Base-by-base conservation (phyloP, 2,888 invertebrate genomes). In the Rotaria socialis region DNA sequence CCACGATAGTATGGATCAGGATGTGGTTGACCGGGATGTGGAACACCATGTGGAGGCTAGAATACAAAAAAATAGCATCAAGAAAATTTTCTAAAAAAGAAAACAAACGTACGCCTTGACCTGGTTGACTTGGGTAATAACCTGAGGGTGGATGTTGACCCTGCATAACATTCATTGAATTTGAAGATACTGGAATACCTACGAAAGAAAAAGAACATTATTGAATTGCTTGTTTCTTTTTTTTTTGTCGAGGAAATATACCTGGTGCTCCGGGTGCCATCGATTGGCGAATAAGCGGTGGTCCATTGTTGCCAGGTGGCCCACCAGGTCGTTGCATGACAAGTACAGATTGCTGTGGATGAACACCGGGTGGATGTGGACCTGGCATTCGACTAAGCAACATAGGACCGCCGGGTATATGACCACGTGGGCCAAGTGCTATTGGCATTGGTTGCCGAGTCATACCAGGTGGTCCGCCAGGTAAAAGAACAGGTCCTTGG, bases 1-100 rank as follows among this genome's bases (percentile, higher is more conserved):
- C 60, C 47, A 55, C 75, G 87, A 75, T 84, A 52, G 35, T 84
- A 80, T 4, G 75, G 75, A n/a, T 80, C 75, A 80, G 41, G 24
- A 47, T 80, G 75, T 47, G 47, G 75, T 80, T 80, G 75, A 80
- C 75, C 47, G 3, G 75, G 75, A 27, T 16, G 27, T 47, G 75
- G 41, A 24, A 80, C 43, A 47, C 43, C 41, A n/a, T 80, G 75
- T 22, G 41, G 47, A 80, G 75, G 47, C 75, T 80, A 80, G 5
- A 80, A 80, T 22, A 1, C 52, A 52, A 43, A 7, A 24, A 80
- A 16, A 16, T n/a, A 16, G 35, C 0, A 27, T 14, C 35, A n/a
- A 24, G 27, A 14, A 60, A 60, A 14, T 2, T 52, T 52, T 3
- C 11, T 11, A 27, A 27, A 1, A 35, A 35, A 5, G 11, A 67